Conservation (phyloP, 2,113 vertebrate species). For the Glaucomys volans region DNA sequence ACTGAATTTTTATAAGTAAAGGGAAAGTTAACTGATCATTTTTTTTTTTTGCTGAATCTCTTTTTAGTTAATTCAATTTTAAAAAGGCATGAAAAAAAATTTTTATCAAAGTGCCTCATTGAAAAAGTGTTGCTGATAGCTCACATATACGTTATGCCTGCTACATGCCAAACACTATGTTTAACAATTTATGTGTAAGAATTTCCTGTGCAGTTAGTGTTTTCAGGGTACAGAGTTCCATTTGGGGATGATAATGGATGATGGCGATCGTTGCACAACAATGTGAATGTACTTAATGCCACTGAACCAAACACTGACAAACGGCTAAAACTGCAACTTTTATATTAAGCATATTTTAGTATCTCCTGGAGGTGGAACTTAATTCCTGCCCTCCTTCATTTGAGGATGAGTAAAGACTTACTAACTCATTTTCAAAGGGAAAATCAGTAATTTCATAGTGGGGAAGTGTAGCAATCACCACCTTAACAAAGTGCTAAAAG, state of each 20-base stretch:
- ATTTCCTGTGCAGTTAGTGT: not conserved
- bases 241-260: not conserved
- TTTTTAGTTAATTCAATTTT: constrained; percentile 15
- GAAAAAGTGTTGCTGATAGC: not conserved
- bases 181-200: not conserved
- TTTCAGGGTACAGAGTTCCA: not conserved
- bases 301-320: not conserved
- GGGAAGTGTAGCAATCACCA: not conserved
- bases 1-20: constrained; percentile 48
- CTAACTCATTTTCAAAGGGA: constrained; percentile 3
- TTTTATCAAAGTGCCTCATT: not conserved
- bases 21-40: not conserved
- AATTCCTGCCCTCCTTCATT: not conserved
- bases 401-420: not conserved
- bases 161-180: not conserved
- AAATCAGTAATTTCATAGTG: not conserved
- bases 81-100: not conserved
- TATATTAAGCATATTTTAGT: not conserved
- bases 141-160: not conserved
- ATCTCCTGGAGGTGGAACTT: not conserved
- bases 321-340: not conserved
- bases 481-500: not conserved
- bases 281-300: not conserved
- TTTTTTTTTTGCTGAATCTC: constrained; percentile 35
- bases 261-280: not conserved